These are phyloP conservation scores for Scolopax rusticola DNA, from an alignment of 2,797 vertebrate species.

Conservation along the genomic window DNA sequence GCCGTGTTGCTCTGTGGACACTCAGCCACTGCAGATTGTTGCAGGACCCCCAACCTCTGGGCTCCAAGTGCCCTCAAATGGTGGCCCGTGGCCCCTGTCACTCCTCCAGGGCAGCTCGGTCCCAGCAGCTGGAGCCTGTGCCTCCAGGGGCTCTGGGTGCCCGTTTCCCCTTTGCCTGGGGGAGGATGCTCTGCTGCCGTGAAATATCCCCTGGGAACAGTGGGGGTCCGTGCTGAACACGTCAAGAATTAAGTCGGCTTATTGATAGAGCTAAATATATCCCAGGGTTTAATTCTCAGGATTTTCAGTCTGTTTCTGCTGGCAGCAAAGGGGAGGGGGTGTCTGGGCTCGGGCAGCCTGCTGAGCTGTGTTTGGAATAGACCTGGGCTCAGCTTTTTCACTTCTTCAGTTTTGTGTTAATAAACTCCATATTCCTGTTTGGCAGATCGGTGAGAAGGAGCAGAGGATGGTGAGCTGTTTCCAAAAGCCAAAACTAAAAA, in stretches of 20 bases:
- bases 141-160: too few relatives aligned
- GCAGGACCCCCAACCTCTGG: neutral
- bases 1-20: too few relatives aligned
- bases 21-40: too few relatives aligned
- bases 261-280: neutral
- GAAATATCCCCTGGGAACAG: fast-evolving
- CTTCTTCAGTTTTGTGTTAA: neutral
- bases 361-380: too few relatives aligned
- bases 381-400: neutral
- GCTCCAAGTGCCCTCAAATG: fast-evolving
- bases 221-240: neutral
- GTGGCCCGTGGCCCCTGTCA: neutral
- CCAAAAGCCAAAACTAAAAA: neutral
- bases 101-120: fast-evolving
- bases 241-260: neutral
- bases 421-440: neutral
- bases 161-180: too few relatives aligned
- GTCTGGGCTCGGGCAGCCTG: neutral
- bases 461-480: neutral
- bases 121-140: neutral
- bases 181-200: too few relatives aligned
- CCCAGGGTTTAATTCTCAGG: neutral
- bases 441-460: neutral
- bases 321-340: neutral
- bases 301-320: neutral